Conservation (phyloP, 35 echinoderm and acorn worm genomes). For the Diadema setosum region DNA sequence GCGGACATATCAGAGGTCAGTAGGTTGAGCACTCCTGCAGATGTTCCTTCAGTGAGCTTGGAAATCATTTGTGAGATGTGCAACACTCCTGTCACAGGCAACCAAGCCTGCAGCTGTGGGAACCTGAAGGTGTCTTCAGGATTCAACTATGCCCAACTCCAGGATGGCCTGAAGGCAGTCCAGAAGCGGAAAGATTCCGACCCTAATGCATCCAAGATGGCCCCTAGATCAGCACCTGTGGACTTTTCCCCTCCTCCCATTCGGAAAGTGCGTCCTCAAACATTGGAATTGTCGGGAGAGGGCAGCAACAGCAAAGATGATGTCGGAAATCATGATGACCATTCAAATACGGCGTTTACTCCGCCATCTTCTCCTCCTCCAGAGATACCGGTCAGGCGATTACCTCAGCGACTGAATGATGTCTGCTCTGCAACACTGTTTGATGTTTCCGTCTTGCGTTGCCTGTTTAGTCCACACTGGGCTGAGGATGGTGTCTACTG, state of each 20-base stretch:
- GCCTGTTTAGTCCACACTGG: constrained; percentile 93
- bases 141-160: constrained; percentile 8
- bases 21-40: constrained; percentile 66
- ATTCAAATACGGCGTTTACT: neutral
- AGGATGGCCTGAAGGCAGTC: neutral
- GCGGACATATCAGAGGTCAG: constrained; percentile 84
- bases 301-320: neutral
- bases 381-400: constrained; percentile 12
- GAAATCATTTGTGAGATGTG: constrained; percentile 91
- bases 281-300: neutral
- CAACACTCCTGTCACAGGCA: constrained; percentile 63
- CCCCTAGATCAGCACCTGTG: neutral
- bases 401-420: constrained; percentile 73
- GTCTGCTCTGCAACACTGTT: constrained; percentile 86
- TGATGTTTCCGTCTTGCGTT: constrained; percentile 96
- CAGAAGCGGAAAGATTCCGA: neutral
- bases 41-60: constrained; percentile 76
- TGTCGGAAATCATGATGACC: neutral
- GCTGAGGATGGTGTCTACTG: constrained; percentile 91
- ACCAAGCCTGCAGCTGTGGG: constrained; percentile 72
- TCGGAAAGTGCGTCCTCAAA: neutral
- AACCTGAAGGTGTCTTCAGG: constrained; percentile 64
- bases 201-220: neutral
- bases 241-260: neutral
- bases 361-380: neutral